Base-by-base conservation (phyloP, 2,113 vertebrate species). In the Octodon degus region DNA sequence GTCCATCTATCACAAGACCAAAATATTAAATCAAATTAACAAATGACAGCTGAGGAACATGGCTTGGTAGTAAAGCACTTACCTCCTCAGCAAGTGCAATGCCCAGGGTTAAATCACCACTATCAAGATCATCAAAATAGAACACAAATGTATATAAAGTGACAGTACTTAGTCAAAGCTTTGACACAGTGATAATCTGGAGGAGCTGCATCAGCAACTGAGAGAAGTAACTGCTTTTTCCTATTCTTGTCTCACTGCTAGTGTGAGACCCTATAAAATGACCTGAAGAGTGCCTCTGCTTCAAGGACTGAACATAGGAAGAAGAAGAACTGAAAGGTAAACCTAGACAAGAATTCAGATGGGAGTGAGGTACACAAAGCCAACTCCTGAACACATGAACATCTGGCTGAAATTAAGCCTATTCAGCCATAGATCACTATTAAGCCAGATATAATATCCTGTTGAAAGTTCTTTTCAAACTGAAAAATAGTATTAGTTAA, bases 401-500 rank as follows among this genome's bases (percentile, higher is more conserved):
- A 93, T 27, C 22, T 90, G 37, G 19, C 58, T 90, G 17, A 95
- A 94, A 89, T 27, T 55, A 67, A 37, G n/a, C 8, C 24, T 89
- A 37, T 82, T 79, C 86, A 17, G 27, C 92, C 77, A 95, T 9
- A 76, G 50, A 8, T 82, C 20, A 91, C 79, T 20, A 62, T 34
- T n/a, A 94, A 84, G 37, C 12, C 94, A 97, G 88, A 55, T 82
- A 55, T 80, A 76, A 24, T 13, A 16, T 89, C 87, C 4, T 92
- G 53, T 62, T 30, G 37, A 90, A 65, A 82, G 7, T 88, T 93
- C 84, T 94, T 83, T 93, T 91, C 80, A 34, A 92, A 96, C 93
- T 81, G 5, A 7, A 96, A 92, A 96, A 72, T 63, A 72, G 25
- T 82, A 94, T 96, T 79, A 82, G 32, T 86, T 86, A 93, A 70